Conservation (phyloP, 2,797 vertebrate species). For the Kryptopterus vitreolus region DNA sequence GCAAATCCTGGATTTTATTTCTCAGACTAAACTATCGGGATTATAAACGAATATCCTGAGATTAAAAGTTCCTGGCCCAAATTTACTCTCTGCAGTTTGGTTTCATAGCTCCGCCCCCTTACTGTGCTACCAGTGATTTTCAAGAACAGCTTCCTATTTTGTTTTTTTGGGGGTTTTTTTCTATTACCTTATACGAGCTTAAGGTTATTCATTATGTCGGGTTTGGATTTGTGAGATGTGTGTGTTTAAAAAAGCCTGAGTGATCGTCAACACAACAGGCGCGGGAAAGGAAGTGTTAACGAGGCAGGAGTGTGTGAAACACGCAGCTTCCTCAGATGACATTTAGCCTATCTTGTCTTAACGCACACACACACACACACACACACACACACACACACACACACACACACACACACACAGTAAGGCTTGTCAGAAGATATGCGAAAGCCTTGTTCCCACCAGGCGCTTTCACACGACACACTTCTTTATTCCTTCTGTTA, state of each 20-base stretch:
- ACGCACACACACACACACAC: no score
- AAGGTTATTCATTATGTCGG: background rate
- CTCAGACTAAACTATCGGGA: no score
- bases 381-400: no score
- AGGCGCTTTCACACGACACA: background rate
- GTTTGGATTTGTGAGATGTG: background rate
- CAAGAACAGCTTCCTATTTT: background rate
- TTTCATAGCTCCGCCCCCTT: conserved; percentile 1
- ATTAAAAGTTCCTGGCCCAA: no score
- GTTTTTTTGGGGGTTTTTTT: background rate
- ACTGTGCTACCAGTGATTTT: conserved; percentile 4
- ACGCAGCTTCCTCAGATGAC: background rate
- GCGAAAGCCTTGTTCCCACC: background rate
- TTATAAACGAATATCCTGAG: no score
- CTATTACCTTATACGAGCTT: conserved; percentile 6
- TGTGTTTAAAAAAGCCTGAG: background rate
- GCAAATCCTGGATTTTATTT: no score
- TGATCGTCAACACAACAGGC: background rate
- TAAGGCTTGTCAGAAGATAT: conserved; percentile 16
- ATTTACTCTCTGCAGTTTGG: no score
- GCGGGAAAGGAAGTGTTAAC: background rate
- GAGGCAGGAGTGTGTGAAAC: background rate
- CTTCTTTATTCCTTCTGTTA: background rate
- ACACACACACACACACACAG: background rate
- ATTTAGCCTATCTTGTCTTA: conserved; percentile 9